Evolutionary conservation across 2,797 vertebrate genomes (phyloP), one percentile per base, ranked within the genome.

Genomic region (Manis pentadactyla): DNA sequence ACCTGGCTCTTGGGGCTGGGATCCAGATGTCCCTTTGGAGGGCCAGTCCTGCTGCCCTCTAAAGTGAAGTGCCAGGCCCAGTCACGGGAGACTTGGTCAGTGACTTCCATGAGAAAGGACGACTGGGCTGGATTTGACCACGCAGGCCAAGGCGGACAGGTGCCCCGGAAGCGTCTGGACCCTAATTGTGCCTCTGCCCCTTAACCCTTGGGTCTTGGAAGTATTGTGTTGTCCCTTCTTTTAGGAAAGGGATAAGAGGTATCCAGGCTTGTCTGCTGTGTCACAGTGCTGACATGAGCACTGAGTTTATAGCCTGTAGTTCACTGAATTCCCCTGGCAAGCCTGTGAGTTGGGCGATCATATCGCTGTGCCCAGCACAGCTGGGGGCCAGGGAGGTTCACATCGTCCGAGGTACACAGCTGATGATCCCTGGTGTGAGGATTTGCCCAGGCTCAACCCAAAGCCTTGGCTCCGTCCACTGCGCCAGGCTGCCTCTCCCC

Each of bases 401-500:
- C 42, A 42, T 42, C 42, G 9, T 15, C 39, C 51, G 27, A 27
- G 27, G 39, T 21, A 57, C 18, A 14, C 1, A 31, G 37, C 64
- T 15, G 53, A 78, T 39, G 21, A 77, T 57, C 19, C 34, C 61
- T 29, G 18, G 82, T 8, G 27, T 27, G 42, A n/a, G 81, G 49
- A 31, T 59, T 39, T 11, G 27, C 4, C 1, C 2, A 39, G 25
- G 37, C 81, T 11, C 51, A 46, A 25, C 46, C 12, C 12, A 39
- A 29, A 23, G 23, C 55, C n/a, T 61, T 27, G 9, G 12, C 37
- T 39, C 12, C 1, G 1, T 14, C 17, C 1, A 0, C 13, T 29
- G 29, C 0, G 0, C 34, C 79, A 31, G 1, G 37, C 55, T 57
- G 49, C 57, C 34, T 61, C 42, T 13, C 19, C 31, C 4, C 25